Base-by-base conservation (phyloP, 2,797 vertebrate species). In the Sebastes hopkinsi region DNA sequence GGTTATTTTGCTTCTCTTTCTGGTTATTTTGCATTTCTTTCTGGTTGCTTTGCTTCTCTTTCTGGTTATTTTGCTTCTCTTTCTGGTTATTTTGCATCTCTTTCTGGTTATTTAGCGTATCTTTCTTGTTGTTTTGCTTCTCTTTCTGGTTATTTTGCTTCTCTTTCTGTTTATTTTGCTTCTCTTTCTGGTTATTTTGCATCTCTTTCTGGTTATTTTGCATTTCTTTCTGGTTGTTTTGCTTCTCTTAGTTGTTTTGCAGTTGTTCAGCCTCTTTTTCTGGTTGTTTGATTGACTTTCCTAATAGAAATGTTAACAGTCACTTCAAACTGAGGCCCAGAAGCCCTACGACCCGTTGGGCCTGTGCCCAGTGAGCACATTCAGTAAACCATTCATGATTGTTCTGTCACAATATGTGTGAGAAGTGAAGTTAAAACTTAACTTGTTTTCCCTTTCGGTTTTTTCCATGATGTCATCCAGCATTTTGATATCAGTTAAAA, bases 201-300 rank as follows among this genome's bases (percentile, higher is more conserved):
- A 0, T 46, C 16, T 46, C 16, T 3, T 16, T 46, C 13, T 46
- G 3, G 42, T 46, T 46, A 1, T 46, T 46, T 46, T 46, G 42
- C 14, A 0, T 3, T 0, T 8, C 7, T 32, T 27, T 36, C 18
- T 32, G 27, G 13, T 54, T 16, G 1, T 29, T 59, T 14, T 25
- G 13, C 8, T 1, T 34, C 4, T 22, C 13, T 67, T 7, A 8
- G 27, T 4, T 16, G 8, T 30, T 46, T 30, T 72, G 22, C 8
- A 23, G 22, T n/a, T 36, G 10, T 46, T 55, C 23, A 34, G 13
- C 6, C 18, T 13, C 22, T 70, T 6, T 38, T 25, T 38, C 5
- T 58, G 10, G 30, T 22, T 20, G 12, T 22, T 20, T 10, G 23
- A 67, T 50, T 29, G 36, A 22, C 36, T 30, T 72, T 60, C 23